phyloP scores from a whole-genome alignment of 2,888 invertebrate genomes.

The Troglohyphantes excavatus region DNA sequence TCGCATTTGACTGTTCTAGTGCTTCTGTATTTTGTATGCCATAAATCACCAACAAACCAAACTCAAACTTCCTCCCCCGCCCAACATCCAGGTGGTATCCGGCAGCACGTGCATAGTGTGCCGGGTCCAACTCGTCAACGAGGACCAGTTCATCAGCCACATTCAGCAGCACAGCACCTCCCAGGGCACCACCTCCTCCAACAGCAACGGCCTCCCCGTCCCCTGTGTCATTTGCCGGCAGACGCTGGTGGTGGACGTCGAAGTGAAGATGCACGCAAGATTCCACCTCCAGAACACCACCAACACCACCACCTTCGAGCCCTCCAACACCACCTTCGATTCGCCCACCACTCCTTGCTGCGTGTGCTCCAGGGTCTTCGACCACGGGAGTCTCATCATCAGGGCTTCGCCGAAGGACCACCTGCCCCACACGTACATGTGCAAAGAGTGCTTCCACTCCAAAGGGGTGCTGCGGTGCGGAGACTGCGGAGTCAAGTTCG shows the following conservation, averaged over 20 bases:
- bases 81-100: conserved; percentile 84
- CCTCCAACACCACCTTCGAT: background rate
- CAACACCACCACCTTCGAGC: too few species aligned
- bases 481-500: conserved; percentile 85
- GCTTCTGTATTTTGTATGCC: background rate
- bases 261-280: conserved; percentile 93
- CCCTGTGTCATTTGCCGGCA: conserved; percentile 96
- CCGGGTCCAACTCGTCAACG: conserved; percentile 88
- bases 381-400: conserved; percentile 82
- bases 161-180: conserved; percentile 82
- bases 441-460: conserved; percentile 88
- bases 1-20: too few species aligned
- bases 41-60: background rate
- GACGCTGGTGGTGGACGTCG: conserved; percentile 93
- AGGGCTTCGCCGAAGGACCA: conserved; percentile 27
- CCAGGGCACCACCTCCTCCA: background rate
- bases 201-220: conserved; percentile 85
- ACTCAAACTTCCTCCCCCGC: background rate
- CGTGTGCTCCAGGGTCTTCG: conserved; percentile 83
- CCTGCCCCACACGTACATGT: conserved; percentile 85
- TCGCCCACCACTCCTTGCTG: conserved; percentile 83
- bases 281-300: conserved; percentile 85
- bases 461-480: conserved; percentile 82
- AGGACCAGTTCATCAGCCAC: conserved; percentile 87
- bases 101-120: conserved; percentile 94